Base-by-base conservation (phyloP, 2,888 invertebrate genomes). In the Drosophila multiciliata region DNA sequence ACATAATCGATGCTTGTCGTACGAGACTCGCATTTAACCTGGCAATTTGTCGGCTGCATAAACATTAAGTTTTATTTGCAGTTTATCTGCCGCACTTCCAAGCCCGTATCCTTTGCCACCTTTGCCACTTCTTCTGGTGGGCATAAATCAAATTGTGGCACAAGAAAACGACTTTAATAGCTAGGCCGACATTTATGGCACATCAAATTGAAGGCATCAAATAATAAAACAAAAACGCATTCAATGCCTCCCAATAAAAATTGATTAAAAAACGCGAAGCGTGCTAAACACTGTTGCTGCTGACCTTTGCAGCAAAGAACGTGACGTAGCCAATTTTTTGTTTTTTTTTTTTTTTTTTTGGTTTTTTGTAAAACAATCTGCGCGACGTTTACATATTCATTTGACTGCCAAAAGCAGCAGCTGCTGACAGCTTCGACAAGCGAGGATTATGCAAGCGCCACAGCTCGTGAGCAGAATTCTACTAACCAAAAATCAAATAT, bases 1-100 rank as follows among this genome's bases (percentile, higher is more conserved):
- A 84, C 84, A 84, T 86, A 88, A 88, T 89, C 89, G 89, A 87
- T 87, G 85, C 89, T 84, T 84, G 87, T 86, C 80, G 89, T 83
- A 87, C 86, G 86, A 79, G 83, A 80, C 81, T 88, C 86, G 85
- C 89, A 89, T 84, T 83, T 83, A 85, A 89, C 87, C 82, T 85
- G 80, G 75, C 85, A 83, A 84, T 89, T 89, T 89, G 84, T 87
- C 76, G 76, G 76, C 71, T 78, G 81, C 87, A 86, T 88, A 83
- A 83, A 78, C 88, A 83, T 83, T 82, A 75, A 80, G 72, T 88
- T 88, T 80, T 72, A 84, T 87, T 84, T 83, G 83, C 83, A 87
- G 77, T 75, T 85, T 83, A 81, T 83, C 86, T 69, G 42, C 38
- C 58, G 4, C 33, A 26, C 33, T 12, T 3, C 35, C 42, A 26